Evolutionary conservation across 1,140 invertebrate genomes (phyloP).

Genomic region (Notospermus geniculatus): DNA sequence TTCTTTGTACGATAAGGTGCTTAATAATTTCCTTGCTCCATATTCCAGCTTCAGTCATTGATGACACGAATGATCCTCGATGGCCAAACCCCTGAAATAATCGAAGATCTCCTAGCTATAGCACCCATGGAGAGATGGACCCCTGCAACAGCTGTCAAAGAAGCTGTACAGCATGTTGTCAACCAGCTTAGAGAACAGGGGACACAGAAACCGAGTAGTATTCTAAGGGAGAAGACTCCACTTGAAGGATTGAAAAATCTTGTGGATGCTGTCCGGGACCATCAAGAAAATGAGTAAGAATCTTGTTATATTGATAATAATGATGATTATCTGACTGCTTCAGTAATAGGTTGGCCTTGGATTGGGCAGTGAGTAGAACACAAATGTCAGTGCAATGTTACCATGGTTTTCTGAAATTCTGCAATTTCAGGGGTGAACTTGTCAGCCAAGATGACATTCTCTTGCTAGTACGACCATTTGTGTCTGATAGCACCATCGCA

Average conservation of each 20-base stretch:
- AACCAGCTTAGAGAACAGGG: conserved; percentile 26
- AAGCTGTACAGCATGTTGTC: conserved; percentile 25
- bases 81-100: conserved; percentile 35
- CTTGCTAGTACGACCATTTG: conserved; percentile 37
- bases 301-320: too few species aligned
- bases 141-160: conserved; percentile 20
- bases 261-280: conserved; percentile 32
- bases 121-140: conserved; percentile 25
- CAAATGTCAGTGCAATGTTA: too few species aligned
- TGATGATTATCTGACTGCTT: too few species aligned
- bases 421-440: conserved; percentile 38
- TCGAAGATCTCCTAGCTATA: conserved; percentile 36
- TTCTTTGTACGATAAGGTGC: neutral
- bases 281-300: conserved; percentile 32
- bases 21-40: neutral
- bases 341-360: too few species aligned
- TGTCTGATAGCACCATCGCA: conserved; percentile 35
- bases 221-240: conserved; percentile 10
- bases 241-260: conserved; percentile 28
- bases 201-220: neutral
- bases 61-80: conserved; percentile 35
- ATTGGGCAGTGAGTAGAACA: too few species aligned
- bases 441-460: conserved; percentile 36
- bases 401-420: too few species aligned
- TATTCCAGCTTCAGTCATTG: conserved; percentile 34